Conservation (phyloP, 1,140 invertebrate genomes). For the Procambarus clarkii region DNA sequence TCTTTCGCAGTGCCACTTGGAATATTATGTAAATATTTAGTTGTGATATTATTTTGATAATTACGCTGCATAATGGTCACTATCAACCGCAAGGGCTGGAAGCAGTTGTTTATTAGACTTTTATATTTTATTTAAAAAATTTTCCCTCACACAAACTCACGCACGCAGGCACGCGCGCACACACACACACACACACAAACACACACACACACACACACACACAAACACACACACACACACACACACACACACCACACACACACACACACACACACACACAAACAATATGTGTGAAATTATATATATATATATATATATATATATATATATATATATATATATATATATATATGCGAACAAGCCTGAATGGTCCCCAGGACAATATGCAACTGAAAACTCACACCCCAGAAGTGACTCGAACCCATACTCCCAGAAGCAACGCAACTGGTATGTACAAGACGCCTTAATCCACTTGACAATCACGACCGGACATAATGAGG, state of each 20-base stretch:
- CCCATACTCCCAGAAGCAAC: too few relatives aligned
- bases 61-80: background rate
- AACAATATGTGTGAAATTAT: too few relatives aligned
- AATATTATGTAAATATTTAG: conserved; percentile 43
- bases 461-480: too few relatives aligned
- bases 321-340: conserved; percentile 24
- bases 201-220: background rate
- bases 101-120: background rate
- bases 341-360: conserved; percentile 46
- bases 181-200: too few relatives aligned
- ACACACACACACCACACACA: conserved; percentile 33
- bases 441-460: too few relatives aligned
- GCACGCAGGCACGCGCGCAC: background rate
- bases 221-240: background rate
- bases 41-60: background rate
- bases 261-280: conserved; percentile 4
- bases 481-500: too few relatives aligned
- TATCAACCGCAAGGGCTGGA: background rate
- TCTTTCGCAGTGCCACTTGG: background rate
- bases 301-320: conserved; percentile 25
- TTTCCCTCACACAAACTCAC: too few relatives aligned
- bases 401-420: too few relatives aligned
- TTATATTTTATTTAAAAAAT: background rate
- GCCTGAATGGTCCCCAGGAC: too few relatives aligned
- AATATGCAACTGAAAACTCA: too few relatives aligned